These are phyloP conservation scores for Hipposideros larvatus DNA, from an alignment of 2,797 vertebrate genomes.

Conservation along the genomic window DNA sequence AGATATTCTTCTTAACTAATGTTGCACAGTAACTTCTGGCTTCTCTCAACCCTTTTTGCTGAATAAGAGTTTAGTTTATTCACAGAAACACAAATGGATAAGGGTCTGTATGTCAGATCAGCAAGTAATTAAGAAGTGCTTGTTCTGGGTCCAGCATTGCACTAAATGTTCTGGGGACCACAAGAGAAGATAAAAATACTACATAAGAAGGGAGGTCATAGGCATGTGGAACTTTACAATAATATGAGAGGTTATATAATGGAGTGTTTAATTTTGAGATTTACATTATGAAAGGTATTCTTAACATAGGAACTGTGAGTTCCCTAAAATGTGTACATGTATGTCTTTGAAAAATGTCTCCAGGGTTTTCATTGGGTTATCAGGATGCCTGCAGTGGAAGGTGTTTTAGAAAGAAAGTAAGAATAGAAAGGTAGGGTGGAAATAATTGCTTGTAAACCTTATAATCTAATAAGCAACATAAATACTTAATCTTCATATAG, in stretches of 20 bases:
- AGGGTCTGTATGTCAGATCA: background rate
- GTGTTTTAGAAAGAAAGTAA: background rate
- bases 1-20: background rate
- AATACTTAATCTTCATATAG: background rate
- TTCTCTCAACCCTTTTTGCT: background rate
- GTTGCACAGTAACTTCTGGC: background rate
- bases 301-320: background rate
- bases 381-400: background rate
- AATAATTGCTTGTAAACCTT: background rate
- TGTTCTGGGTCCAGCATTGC: background rate
- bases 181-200: background rate
- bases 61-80: background rate
- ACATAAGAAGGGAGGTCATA: background rate
- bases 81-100: background rate
- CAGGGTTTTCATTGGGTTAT: background rate
- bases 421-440: background rate
- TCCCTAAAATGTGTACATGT: background rate
- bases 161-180: background rate
- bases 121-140: background rate
- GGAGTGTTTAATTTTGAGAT: background rate
- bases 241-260: background rate
- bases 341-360: background rate
- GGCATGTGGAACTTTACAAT: background rate
- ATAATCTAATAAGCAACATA: background rate
- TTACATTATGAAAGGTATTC: background rate